phyloP scores from a whole-genome alignment of 2,113 vertebrate species.

The Phodopus roborovskii region DNA sequence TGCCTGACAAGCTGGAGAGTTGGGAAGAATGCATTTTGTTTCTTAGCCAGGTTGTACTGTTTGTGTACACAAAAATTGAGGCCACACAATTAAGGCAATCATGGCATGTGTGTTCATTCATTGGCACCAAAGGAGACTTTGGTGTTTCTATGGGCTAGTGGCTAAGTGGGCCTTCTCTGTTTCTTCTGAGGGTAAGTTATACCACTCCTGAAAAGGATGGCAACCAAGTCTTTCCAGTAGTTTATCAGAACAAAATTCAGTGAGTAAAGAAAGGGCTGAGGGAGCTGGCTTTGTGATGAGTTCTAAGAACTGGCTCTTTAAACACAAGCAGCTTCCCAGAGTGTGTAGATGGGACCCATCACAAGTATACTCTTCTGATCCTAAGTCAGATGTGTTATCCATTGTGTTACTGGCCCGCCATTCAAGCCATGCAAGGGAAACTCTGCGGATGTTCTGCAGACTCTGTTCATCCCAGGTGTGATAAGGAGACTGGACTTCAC shows the following conservation, averaged over 20 bases:
- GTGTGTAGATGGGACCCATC: background rate
- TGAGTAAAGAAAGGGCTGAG: background rate
- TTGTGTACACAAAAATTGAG: conserved; percentile 43
- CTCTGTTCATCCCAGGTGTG: background rate
- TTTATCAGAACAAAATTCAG: background rate
- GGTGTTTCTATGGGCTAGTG: background rate
- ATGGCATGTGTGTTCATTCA: background rate
- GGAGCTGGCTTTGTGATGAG: background rate
- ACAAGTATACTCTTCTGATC: background rate
- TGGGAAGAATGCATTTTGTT: background rate
- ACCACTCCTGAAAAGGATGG: background rate
- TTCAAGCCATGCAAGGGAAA: background rate
- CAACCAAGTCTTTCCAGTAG: background rate
- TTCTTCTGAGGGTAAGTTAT: background rate
- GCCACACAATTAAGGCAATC: background rate
- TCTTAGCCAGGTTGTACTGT: background rate
- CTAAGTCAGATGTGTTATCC: too few species aligned
- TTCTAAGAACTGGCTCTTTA: conserved; percentile 7
- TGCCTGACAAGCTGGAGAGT: background rate
- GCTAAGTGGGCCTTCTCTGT: background rate
- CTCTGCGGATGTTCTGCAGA: too few species aligned
- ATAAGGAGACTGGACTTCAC: background rate
- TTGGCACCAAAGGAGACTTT: background rate
- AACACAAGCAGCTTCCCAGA: background rate
- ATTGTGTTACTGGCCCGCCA: too few species aligned